Evolutionary conservation across 2,888 invertebrate species (phyloP).

Genomic region (Strigamia transsilvanica): DNA sequence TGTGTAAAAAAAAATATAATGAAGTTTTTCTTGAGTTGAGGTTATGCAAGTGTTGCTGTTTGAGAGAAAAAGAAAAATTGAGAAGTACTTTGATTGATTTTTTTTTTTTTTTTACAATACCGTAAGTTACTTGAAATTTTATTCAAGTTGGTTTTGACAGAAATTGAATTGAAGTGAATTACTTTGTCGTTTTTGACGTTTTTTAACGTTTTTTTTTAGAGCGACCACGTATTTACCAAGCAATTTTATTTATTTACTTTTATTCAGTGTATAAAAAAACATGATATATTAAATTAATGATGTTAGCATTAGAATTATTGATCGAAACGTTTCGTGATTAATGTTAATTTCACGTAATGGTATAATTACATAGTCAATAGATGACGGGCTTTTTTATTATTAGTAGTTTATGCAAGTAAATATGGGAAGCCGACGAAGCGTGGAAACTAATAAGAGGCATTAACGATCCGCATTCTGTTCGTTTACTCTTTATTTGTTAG

Average conservation of each 20-base stretch:
- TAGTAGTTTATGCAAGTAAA: too few species aligned
- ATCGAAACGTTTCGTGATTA: too few species aligned
- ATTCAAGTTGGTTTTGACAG: background rate
- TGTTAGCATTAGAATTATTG: too few species aligned
- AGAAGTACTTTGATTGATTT: background rate
- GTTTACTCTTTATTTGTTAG: background rate
- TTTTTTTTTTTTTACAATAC: background rate
- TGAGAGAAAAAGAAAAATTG: background rate
- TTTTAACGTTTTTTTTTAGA: constrained; percentile 19
- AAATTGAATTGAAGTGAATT: background rate
- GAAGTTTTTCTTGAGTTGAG: background rate
- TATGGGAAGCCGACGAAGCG: too few species aligned
- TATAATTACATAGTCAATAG: too few species aligned
- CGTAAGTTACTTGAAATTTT: background rate
- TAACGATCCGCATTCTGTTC: too few species aligned
- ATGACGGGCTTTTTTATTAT: too few species aligned
- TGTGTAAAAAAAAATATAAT: background rate
- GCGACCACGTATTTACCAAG: too few species aligned
- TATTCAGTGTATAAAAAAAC: too few species aligned
- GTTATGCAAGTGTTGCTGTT: background rate
- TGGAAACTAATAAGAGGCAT: too few species aligned
- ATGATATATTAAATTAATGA: too few species aligned
- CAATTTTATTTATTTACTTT: background rate
- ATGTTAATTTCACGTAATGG: too few species aligned
- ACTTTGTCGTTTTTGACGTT: background rate